Percentiles rank a stretch among this genome's conserved stretches.
Evolutionary conservation across 2,888 invertebrate species (phyloP).

Genomic region (Cheilosia vernalis): DNA sequence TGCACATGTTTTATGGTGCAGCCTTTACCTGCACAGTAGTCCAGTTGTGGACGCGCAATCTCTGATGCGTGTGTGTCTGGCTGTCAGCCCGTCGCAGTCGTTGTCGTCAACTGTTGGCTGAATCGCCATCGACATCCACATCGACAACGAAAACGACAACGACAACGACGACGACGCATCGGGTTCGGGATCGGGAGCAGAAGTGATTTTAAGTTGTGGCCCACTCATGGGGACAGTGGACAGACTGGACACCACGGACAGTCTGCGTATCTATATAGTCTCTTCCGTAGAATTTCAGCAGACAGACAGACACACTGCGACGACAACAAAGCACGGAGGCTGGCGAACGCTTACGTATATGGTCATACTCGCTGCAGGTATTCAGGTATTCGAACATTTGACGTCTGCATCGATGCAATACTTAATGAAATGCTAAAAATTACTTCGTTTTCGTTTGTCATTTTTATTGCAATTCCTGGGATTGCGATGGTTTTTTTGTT

Average conservation of each 20-base stretch:
- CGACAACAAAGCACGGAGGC: constrained; percentile 26
- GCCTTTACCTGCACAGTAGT: constrained; percentile 13
- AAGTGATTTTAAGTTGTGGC: constrained; percentile 68
- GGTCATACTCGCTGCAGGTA: constrained; percentile 73
- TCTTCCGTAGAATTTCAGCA: constrained; percentile 69
- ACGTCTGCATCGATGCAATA: constrained; percentile 75
- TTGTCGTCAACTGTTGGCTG: constrained; percentile 21
- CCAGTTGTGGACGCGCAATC: constrained; percentile 46
- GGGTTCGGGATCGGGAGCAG: constrained; percentile 53
- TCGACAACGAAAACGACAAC: background rate
- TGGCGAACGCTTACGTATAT: constrained; percentile 46
- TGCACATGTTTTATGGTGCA: constrained; percentile 49
- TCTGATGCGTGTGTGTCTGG: constrained; percentile 70
- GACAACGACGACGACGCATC: no score
- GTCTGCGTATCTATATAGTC: constrained; percentile 18
- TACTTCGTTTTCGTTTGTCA: constrained; percentile 75
- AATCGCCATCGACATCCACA: constrained; percentile 34
- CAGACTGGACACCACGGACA: constrained; percentile 11
- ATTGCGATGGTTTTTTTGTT: constrained; percentile 63
- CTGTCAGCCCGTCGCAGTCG: constrained; percentile 46
- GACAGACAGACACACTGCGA: constrained; percentile 40
- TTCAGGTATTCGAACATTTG: constrained; percentile 74
- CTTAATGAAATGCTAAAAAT: constrained; percentile 75
- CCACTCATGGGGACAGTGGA: constrained; percentile 57
- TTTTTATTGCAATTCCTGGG: constrained; percentile 75